These are phyloP conservation scores for Jordanella pulchra DNA, from an alignment of 2,797 vertebrate species.

Conservation along the genomic window DNA sequence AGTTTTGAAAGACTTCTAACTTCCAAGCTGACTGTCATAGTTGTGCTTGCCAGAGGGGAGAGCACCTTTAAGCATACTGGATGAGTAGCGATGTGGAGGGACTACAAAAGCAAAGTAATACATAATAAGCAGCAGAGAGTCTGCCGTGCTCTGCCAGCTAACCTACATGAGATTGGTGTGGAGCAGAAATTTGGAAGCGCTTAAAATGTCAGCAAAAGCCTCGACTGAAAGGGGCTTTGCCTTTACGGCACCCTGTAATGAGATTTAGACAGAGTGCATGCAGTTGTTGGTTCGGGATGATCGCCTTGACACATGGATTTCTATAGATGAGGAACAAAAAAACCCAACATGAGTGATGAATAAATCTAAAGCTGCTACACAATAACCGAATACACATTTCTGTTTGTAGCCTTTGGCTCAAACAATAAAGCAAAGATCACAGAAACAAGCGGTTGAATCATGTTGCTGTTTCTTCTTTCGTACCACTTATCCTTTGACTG, in stretches of 20 bases:
- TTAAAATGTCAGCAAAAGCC: slow-evolving; percentile 54
- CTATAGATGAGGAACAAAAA: slow-evolving; percentile 47
- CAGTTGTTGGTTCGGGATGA: slow-evolving; percentile 33
- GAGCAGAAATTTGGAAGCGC: slow-evolving; percentile 41
- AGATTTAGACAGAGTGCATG: slow-evolving; percentile 33
- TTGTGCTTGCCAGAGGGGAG: slow-evolving; percentile 79
- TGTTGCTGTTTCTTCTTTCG: slow-evolving; percentile 24
- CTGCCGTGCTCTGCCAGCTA: slow-evolving; percentile 58
- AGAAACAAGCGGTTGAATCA: slow-evolving; percentile 29
- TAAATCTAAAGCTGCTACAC: slow-evolving; percentile 18
- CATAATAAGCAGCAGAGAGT: slow-evolving; percentile 65
- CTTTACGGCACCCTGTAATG: slow-evolving; percentile 34
- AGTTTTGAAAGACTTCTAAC: slow-evolving; percentile 77
- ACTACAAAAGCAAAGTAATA: slow-evolving; percentile 77
- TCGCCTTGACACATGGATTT: slow-evolving; percentile 38
- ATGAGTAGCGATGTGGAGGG: slow-evolving; percentile 74
- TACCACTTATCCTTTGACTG: slow-evolving; percentile 47
- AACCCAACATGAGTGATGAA: slow-evolving; percentile 3
- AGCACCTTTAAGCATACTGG: slow-evolving; percentile 79
- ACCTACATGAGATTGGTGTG: slow-evolving; percentile 63
- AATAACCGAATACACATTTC: slow-evolving; percentile 30
- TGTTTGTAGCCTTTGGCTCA: slow-evolving; percentile 24
- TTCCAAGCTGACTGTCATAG: slow-evolving; percentile 77
- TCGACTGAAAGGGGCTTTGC: slow-evolving; percentile 24
- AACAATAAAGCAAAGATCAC: slow-evolving; percentile 24